A percentile compares a stretch with the other conserved stretches of the same genome.
Conservation (phyloP, 2,797 vertebrate species). For the Esox lucius region DNA sequence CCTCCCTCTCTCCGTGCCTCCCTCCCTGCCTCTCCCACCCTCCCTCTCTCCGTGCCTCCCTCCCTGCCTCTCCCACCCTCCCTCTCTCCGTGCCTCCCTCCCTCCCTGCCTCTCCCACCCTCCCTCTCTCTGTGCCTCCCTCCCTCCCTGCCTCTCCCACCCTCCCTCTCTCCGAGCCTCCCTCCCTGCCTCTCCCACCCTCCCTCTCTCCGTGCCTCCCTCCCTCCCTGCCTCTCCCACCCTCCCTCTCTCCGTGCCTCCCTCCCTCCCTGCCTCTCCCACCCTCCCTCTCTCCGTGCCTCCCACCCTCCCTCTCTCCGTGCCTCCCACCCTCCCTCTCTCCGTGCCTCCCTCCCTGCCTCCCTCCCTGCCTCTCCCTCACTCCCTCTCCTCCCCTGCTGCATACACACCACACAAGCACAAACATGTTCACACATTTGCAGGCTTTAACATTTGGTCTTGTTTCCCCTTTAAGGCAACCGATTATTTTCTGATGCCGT, state of each 20-base stretch:
- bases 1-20: background rate
- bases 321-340: background rate
- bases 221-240: no score
- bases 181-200: background rate
- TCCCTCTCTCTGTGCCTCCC: no score
- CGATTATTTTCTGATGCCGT: background rate
- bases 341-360: slow-evolving; percentile 10
- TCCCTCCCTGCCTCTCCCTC: slow-evolving; percentile 1
- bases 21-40: no score
- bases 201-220: background rate
- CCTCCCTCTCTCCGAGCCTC: no score
- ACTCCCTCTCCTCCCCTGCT: background rate
- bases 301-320: background rate
- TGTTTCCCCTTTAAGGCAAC: background rate
- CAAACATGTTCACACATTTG: background rate
- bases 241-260: no score
- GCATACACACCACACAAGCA: background rate
- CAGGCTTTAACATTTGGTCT: background rate
- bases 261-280: slow-evolving; percentile 19
- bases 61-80: background rate
- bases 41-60: background rate
- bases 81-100: no score
- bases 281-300: slow-evolving; percentile 14
- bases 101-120: no score
- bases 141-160: no score